Evolutionary conservation across 2,113 vertebrate genomes (phyloP).

Genomic region (Numenius arquata): DNA sequence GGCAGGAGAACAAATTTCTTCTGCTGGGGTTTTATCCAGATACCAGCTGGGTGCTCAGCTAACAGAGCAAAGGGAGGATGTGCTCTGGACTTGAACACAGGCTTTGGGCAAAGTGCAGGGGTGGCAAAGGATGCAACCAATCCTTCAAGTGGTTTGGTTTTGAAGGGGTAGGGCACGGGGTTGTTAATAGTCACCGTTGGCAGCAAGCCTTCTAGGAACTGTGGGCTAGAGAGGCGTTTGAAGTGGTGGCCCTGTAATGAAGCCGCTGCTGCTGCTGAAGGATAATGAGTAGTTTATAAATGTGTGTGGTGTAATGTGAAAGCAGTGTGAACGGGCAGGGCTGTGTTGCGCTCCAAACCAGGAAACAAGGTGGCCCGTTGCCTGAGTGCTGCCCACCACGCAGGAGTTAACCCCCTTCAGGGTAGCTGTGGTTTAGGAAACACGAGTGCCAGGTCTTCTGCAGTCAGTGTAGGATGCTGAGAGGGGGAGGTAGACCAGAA

Average conservation of each 20-base stretch:
- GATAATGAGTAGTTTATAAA: background rate
- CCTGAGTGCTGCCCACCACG: background rate
- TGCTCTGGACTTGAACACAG: background rate
- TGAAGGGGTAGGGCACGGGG: fast-evolving
- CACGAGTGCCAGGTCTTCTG: fast-evolving
- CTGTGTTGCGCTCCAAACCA: no score
- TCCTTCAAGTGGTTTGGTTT: background rate
- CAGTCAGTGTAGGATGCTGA: fast-evolving
- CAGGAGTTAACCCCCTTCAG: background rate
- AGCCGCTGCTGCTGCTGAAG: background rate
- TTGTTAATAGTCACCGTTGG: no score
- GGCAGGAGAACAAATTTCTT: background rate
- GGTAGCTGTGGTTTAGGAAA: background rate
- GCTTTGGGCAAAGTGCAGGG: background rate
- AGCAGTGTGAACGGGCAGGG: background rate
- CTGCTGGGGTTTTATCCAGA: background rate
- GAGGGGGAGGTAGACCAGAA: background rate
- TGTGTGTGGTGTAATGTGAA: background rate
- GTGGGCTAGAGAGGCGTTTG: background rate
- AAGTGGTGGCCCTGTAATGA: background rate
- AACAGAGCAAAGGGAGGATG: background rate
- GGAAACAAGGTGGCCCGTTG: background rate
- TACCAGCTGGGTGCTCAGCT: background rate
- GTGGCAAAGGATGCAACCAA: background rate
- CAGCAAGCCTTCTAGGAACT: background rate